Evolutionary conservation across 1,140 invertebrate species (phyloP), one percentile per base, ranked within the genome.

Genomic region (Gerris buenoi): DNA sequence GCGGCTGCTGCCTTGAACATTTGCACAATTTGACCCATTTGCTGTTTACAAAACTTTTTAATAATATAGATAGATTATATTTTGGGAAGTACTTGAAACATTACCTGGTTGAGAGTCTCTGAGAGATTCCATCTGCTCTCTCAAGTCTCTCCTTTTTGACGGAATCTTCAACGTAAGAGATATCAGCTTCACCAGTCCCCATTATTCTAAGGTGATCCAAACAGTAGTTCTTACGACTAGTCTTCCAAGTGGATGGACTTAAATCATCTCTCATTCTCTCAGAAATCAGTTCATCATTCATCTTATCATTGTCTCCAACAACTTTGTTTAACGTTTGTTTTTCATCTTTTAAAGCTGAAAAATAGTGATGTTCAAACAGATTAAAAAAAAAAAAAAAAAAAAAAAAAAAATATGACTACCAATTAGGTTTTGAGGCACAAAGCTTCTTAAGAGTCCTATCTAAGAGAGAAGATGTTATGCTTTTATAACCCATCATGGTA

Each of bases 121-220:
- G 46, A 58, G 64, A 26, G 27, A 67, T 69, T 29, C 66, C 25
- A 62, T 72, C 66, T 18, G 70, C 69, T 60, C 70, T 29, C 1
- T 68, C 29, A 26, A 66, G 59, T 27, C 71, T 61, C 27, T 72
- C 70, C 25, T 68, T 23, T 65, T 72, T 73, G 0, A 73, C 67
- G 15, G 64, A 14, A 65, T 73, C 72, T 22, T 70, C 56, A n/a
- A 28, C 63, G 62, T 22, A 14, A 60, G 15, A 14, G 5, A 60
- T 15, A 22, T 60, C 58, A 13, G 23, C 3, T 22, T 60, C 58
- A 22, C 23, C 58, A 14, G 23, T 60, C 15, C 58, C 58, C 15
- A 60, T 22, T 22, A 13, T 60, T 22, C 22, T 15, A 15, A 60
- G 58, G 23, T 60, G 58, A 10, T 60, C 15, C 5, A 60, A 15